A percentile compares a stretch with the other conserved stretches of the same genome.
These are phyloP conservation scores for Drosophila falleni DNA, from an alignment of 2,888 invertebrate genomes.

Conservation along the genomic window DNA sequence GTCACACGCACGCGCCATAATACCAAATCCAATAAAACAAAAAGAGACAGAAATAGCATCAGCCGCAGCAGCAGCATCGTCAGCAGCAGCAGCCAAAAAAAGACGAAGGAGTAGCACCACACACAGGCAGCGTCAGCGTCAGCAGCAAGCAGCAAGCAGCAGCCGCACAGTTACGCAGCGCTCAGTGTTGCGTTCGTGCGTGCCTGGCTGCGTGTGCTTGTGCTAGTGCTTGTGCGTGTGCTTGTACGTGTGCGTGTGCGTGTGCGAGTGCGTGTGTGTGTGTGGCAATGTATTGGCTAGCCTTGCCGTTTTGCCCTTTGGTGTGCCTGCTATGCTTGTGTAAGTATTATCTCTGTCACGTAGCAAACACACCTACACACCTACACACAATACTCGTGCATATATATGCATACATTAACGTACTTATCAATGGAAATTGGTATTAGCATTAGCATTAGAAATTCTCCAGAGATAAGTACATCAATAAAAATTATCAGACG, in stretches of 20 bases:
- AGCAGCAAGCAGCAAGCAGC: conserved; percentile 22
- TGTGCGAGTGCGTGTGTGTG: conserved; percentile 20
- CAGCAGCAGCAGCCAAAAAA: conserved; percentile 1
- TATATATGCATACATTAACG: conserved; percentile 30
- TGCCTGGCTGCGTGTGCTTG: conserved; percentile 34
- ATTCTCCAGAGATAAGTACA: conserved; percentile 18
- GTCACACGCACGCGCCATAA: conserved; percentile 56
- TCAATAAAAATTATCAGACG: conserved; percentile 6
- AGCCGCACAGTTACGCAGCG: conserved; percentile 33
- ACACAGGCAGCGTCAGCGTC: conserved; percentile 6
- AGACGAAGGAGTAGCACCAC: conserved; percentile 24
- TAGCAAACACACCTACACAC: conserved; percentile 20
- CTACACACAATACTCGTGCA: conserved; percentile 6
- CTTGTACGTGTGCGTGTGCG: conserved; percentile 18
- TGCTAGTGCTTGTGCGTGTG: conserved; percentile 22
- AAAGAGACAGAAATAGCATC: conserved; percentile 53
- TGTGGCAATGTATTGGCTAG: conserved; percentile 74
- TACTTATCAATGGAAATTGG: conserved; percentile 60
- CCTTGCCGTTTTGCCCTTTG: conserved; percentile 77
- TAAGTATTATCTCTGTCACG: conserved; percentile 67
- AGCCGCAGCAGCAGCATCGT: neutral
- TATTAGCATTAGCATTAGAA: conserved; percentile 29
- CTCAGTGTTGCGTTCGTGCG: conserved; percentile 45
- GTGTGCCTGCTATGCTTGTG: conserved; percentile 74
- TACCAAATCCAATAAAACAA: conserved; percentile 38